Evolutionary conservation across 2,113 vertebrate species (phyloP).

Genomic region (Lepidothrix coronata): DNA sequence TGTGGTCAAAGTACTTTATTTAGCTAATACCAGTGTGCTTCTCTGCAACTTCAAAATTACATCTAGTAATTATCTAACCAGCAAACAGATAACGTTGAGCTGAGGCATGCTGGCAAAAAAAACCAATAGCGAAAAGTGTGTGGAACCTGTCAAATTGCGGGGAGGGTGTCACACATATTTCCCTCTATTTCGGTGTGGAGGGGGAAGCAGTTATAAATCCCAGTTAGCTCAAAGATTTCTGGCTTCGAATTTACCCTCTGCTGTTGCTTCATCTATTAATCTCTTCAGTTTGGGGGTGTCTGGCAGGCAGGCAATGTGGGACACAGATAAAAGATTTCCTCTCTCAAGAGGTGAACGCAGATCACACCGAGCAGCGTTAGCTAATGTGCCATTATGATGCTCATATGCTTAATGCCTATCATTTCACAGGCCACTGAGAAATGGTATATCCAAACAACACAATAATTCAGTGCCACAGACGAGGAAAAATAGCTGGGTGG

Average conservation of each 20-base stretch:
- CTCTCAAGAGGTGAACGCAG: neutral
- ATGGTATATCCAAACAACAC: neutral
- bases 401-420: neutral
- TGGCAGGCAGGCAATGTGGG: neutral
- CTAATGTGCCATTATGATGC: neutral
- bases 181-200: neutral
- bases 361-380: neutral
- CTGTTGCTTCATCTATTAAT: neutral
- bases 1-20: slow-evolving; percentile 17
- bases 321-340: neutral
- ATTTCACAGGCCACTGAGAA: neutral
- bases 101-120: neutral
- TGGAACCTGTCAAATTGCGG: neutral
- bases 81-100: neutral
- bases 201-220: neutral
- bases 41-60: slow-evolving; percentile 3
- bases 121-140: neutral
- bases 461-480: neutral
- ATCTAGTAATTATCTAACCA: slow-evolving; percentile 21
- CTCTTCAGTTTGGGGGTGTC: neutral
- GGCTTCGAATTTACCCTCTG: neutral
- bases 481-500: neutral
- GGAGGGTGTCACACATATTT: neutral
- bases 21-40: neutral
- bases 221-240: neutral